Base-by-base conservation (phyloP, 2,113 vertebrate genomes). In the Melanerpes formicivorus region DNA sequence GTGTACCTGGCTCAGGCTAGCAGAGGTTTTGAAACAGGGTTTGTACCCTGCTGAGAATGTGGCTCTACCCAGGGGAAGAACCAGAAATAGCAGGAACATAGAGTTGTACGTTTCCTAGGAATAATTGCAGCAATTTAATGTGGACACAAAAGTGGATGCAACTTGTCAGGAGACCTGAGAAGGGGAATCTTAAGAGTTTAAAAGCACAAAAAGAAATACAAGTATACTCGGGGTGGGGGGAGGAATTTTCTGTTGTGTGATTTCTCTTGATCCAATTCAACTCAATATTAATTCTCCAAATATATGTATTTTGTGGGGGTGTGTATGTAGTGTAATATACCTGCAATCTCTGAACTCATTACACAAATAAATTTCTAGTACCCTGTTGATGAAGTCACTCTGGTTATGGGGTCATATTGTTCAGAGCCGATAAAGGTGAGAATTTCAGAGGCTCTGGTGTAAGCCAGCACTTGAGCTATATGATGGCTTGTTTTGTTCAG, bases 61-160 rank as follows among this genome's bases (percentile, higher is more conserved):
- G 5, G 40, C 9, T 17, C 2, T 21, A 8, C 9, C 17, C 8
- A 30, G 19, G 50, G 32, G 46, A 60, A 56, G 40, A 3, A 3
- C 14, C 11, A 5, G 4, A 11, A 79, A 14, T 8, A 10, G 4
- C 29, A 74, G 56, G 42, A 71, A 22, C 1, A 0, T 2, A 21
- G 16, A 29, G 13, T 0, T 55, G 48, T 32, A 12, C 2, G 0
- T 8, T 42, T 30, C 34, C 44, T n/a, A 18, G 42, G 59, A 72
- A 71, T 22, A 29, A 44, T 19, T 0, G 0, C 23, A 80, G 60
- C 14, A 48, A 2, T 54, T 87, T 70, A 34, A 23, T 44, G 29
- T 60, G 27, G 54, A 79, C 80, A 50, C 27, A 37, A n/a, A 88
- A 56, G 30, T 18, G 4, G 8, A 6, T 0, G 0, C n/a, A n/a